These are phyloP conservation scores for Eristalis arbustorum DNA, from an alignment of 2,888 invertebrate species.

Conservation along the genomic window DNA sequence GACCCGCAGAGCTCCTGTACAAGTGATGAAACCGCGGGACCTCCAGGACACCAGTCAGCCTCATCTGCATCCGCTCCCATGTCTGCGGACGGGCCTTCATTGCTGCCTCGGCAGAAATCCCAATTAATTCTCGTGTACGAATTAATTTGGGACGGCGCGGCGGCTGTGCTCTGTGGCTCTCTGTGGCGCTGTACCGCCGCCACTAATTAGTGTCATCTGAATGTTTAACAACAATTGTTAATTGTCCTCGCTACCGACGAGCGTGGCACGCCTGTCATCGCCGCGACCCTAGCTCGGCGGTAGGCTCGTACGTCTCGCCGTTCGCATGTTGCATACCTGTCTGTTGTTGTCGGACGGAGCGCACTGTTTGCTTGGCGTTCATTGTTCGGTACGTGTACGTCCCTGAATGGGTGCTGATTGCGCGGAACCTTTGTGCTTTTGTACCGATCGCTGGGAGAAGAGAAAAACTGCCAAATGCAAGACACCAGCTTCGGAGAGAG, in stretches of 20 bases:
- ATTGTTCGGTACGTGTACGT: constrained; percentile 33
- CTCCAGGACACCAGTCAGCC: constrained; percentile 26
- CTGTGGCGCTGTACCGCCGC: constrained; percentile 63
- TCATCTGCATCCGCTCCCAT: constrained; percentile 42
- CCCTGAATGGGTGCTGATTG: constrained; percentile 65
- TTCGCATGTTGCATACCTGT: constrained; percentile 69
- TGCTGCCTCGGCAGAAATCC: constrained; percentile 52
- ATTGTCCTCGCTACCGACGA: constrained; percentile 65
- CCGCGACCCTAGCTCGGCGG: neutral
- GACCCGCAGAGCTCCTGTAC: neutral
- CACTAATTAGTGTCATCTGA: constrained; percentile 74
- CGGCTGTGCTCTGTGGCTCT: constrained; percentile 19
- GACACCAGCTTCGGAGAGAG: constrained; percentile 6
- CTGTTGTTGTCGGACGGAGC: constrained; percentile 23
- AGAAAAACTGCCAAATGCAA: neutral
- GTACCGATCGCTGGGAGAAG: neutral
- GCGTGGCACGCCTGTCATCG: constrained; percentile 21
- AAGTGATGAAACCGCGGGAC: neutral
- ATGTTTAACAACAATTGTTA: constrained; percentile 74
- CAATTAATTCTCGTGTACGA: constrained; percentile 70
- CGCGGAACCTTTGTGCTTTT: constrained; percentile 63
- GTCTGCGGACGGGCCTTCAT: constrained; percentile 25
- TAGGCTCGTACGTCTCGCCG: constrained; percentile 6
- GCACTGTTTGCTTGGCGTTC: constrained; percentile 22
- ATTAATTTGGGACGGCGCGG: constrained; percentile 59